A percentile compares a stretch with the other conserved stretches of the same genome.
Evolutionary conservation across 2,113 vertebrate genomes (phyloP).

Genomic region (Maccullochella peelii): DNA sequence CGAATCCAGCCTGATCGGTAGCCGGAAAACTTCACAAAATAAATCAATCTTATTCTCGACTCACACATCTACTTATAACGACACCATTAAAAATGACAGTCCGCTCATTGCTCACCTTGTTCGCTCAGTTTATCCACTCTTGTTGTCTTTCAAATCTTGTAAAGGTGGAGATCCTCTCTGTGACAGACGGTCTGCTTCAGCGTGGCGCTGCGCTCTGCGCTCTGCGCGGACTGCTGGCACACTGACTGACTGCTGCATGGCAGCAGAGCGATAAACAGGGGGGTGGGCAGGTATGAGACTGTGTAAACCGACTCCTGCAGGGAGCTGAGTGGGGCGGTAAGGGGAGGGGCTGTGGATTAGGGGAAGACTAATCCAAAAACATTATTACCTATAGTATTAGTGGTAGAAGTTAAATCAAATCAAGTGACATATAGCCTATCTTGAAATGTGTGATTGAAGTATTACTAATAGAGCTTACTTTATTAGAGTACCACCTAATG

Average conservation of each 20-base stretch:
- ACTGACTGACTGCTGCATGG: constrained; percentile 44
- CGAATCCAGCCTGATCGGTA: constrained; percentile 1
- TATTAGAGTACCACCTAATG: background rate
- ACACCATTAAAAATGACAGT: background rate
- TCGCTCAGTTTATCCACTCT: constrained; percentile 38
- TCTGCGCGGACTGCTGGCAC: constrained; percentile 55
- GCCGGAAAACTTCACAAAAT: constrained; percentile 32
- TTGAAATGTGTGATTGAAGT: background rate
- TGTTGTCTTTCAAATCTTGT: constrained; percentile 27
- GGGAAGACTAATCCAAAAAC: background rate
- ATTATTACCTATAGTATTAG: background rate
- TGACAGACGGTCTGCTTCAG: constrained; percentile 24
- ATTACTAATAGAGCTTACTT: no score
- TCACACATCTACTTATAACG: background rate
- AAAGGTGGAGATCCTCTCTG: constrained; percentile 11
- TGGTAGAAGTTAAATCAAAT: background rate
- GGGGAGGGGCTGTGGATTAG: background rate
- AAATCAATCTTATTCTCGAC: background rate
- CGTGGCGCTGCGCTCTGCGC: constrained; percentile 62
- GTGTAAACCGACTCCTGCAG: constrained; percentile 72
- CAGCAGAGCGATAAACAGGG: constrained; percentile 28
- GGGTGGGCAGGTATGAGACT: constrained; percentile 67
- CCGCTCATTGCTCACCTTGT: constrained; percentile 50
- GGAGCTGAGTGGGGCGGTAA: constrained; percentile 6
- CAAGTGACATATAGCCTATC: background rate